Conservation (phyloP, 1,140 invertebrate species). For the Heliconius nattereri region DNA sequence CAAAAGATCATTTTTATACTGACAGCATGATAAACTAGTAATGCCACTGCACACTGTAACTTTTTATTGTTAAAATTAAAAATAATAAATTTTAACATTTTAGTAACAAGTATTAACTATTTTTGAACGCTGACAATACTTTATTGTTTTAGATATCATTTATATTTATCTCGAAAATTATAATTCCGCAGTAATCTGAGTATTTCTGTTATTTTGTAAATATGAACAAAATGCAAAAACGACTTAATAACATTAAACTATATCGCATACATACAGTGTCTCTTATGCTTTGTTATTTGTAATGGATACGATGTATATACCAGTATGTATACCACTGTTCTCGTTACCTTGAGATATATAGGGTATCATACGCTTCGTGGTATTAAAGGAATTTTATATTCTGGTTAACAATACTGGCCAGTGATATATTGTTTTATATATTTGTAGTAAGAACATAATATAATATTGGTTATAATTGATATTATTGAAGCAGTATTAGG, state of each 20-base stretch:
- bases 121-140: not conserved
- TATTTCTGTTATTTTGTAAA: not conserved
- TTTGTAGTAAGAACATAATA: no score
- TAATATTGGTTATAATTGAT: no score
- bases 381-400: not conserved
- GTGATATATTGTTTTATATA: not conserved
- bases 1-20: not conserved
- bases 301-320: not conserved
- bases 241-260: not conserved
- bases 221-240: not conserved
- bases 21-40: not conserved
- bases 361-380: not conserved
- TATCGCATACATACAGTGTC: not conserved
- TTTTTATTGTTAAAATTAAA: not conserved
- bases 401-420: not conserved
- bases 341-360: slow-evolving; percentile 4
- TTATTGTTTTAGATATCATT: no score
- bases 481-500: no score
- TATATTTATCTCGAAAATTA: no score
- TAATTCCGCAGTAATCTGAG: no score
- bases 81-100: not conserved
- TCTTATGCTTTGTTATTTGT: not conserved
- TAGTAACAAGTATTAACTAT: not conserved
- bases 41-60: not conserved
- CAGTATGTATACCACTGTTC: not conserved